Evolutionary conservation across 2,888 invertebrate genomes (phyloP).

Genomic region (Pristionchus arcanus): DNA sequence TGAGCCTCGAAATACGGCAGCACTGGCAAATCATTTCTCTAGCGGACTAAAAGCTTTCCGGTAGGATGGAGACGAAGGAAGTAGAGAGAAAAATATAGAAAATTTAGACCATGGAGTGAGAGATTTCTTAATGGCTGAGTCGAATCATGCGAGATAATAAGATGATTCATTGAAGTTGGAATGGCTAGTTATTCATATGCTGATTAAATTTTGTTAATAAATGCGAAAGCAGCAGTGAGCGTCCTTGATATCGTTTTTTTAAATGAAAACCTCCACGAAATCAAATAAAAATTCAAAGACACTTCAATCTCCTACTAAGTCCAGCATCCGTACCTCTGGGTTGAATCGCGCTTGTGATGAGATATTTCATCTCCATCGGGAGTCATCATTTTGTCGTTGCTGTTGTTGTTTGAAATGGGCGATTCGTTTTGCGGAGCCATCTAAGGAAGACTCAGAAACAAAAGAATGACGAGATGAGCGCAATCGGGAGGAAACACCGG

Average conservation of each 20-base stretch:
- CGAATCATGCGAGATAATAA: not conserved
- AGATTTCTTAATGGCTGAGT: not conserved
- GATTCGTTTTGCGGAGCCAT: slow-evolving; percentile 24
- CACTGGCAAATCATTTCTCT: slow-evolving; percentile 30
- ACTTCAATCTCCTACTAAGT: not conserved
- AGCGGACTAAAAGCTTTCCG: not conserved
- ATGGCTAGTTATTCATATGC: not conserved
- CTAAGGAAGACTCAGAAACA: not conserved
- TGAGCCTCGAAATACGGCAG: not conserved
- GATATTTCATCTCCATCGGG: slow-evolving; percentile 37
- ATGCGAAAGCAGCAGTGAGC: not conserved
- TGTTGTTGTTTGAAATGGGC: not conserved
- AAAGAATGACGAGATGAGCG: not conserved
- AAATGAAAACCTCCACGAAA: too few species aligned
- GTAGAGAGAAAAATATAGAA: not conserved
- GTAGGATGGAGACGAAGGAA: not conserved
- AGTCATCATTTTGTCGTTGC: not conserved
- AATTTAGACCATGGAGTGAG: not conserved
- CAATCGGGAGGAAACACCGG: not conserved
- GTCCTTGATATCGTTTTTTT: too few species aligned
- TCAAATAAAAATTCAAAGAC: not conserved
- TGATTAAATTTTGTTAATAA: too few species aligned
- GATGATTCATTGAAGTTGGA: not conserved
- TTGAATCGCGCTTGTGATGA: slow-evolving; percentile 33
- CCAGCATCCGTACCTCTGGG: not conserved